These are phyloP conservation scores for Aleiodes alternator DNA, from an alignment of 2,888 invertebrate genomes.

Conservation along the genomic window DNA sequence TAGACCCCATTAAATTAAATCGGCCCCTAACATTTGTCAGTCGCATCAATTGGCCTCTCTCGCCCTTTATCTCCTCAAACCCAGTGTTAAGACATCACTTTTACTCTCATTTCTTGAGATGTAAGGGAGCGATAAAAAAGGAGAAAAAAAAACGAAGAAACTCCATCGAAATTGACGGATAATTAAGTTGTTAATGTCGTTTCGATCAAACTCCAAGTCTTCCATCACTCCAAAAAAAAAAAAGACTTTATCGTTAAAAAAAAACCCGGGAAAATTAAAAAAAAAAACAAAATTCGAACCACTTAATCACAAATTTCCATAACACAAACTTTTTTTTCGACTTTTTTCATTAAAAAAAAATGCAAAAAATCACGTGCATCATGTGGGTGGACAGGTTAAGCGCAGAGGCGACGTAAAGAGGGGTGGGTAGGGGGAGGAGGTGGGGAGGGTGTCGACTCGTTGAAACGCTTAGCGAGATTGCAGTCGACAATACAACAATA, in stretches of 20 bases:
- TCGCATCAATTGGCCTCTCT: conserved; percentile 31
- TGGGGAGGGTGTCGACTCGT: conserved; percentile 57
- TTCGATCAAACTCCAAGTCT: not conserved
- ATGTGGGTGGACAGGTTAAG: conserved; percentile 72
- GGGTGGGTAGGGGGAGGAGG: not conserved
- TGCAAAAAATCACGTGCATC: conserved; percentile 45
- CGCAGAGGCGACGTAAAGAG: conserved; percentile 19
- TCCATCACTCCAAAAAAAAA: not conserved
- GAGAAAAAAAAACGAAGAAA: not conserved
- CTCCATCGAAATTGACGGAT: not conserved
- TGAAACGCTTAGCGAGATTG: conserved; percentile 75
- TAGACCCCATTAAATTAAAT: conserved; percentile 72
- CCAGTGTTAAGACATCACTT: conserved; percentile 7
- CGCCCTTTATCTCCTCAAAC: not conserved
- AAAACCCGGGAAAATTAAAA: not conserved
- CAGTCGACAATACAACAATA: conserved; percentile 74
- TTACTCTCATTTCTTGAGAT: conserved; percentile 4
- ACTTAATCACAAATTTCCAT: not conserved
- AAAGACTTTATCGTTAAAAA: too few relatives aligned
- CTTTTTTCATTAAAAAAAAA: not conserved
- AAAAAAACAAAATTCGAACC: not conserved
- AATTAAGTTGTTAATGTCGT: conserved; percentile 23
- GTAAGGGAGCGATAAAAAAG: not conserved
- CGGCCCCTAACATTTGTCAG: conserved; percentile 68
- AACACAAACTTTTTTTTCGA: not conserved